Evolutionary conservation across 37 sponge, comb jelly and placozoan species (phyloP).

Genomic region (Mnemiopsis leidyi): DNA sequence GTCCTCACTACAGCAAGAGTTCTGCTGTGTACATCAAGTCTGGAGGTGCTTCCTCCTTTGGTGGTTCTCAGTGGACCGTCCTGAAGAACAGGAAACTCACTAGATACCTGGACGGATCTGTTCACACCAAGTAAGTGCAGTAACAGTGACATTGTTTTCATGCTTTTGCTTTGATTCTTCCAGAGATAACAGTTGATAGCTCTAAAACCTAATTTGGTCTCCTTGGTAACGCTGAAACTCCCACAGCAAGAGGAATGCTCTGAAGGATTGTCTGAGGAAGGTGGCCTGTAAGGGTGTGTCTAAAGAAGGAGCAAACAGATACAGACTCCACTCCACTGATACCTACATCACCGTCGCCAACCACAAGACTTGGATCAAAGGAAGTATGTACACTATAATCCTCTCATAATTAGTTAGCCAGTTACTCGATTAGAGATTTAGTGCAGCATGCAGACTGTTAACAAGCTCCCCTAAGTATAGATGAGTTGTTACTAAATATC

Average conservation of each 20-base stretch:
- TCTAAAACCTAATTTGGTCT: no score
- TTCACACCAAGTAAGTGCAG: conserved; percentile 5
- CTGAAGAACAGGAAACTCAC: conserved; percentile 33
- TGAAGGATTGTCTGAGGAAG: conserved; percentile 16
- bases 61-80: conserved; percentile 17
- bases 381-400: conserved; percentile 1
- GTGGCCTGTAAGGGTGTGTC: neutral
- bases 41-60: neutral
- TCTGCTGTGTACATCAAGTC: neutral
- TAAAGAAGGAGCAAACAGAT: neutral
- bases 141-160: no score
- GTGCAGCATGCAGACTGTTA: no score
- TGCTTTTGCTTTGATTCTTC: no score
- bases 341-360: neutral
- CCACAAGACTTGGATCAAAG: conserved; percentile 16
- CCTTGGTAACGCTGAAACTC: no score
- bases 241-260: conserved; percentile 15
- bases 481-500: no score
- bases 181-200: no score
- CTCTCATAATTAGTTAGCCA: no score
- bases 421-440: no score
- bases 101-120: neutral
- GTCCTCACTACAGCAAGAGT: neutral
- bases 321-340: neutral
- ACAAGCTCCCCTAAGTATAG: no score